These are phyloP conservation scores for Umimayanthus kanabou DNA, from an alignment of 92 coral and sea anemone genomes.

Conservation along the genomic window DNA sequence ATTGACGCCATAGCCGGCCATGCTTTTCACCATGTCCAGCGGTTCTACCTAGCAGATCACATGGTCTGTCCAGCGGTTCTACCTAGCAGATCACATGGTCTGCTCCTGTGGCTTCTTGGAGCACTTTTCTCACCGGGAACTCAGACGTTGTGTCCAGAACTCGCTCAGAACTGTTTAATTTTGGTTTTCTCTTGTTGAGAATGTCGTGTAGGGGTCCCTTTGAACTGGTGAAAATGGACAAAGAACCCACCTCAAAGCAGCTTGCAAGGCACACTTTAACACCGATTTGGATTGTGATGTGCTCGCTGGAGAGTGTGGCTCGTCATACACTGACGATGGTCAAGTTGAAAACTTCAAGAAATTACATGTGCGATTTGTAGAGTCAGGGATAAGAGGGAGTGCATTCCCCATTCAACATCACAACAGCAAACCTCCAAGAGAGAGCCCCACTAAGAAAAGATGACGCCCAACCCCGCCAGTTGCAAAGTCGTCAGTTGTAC, in stretches of 20 bases:
- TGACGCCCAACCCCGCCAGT: conserved; percentile 13
- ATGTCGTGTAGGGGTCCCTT: conserved; percentile 51
- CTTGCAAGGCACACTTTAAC: conserved; percentile 45
- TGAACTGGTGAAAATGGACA: conserved; percentile 49
- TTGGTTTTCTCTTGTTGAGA: not conserved
- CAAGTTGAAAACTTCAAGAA: conserved; percentile 30
- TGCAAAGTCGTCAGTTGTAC: conserved; percentile 31
- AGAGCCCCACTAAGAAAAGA: not conserved
- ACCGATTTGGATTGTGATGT: conserved; percentile 41
- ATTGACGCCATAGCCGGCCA: conserved; percentile 21
- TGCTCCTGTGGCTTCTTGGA: no score
- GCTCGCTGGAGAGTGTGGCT: conserved; percentile 58
- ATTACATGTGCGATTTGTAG: conserved; percentile 38
- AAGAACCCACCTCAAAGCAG: conserved; percentile 49
- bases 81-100: not conserved
- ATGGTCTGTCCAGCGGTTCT: not conserved
- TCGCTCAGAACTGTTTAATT: not conserved
- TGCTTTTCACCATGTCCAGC: conserved; percentile 25
- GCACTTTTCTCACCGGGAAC: no score
- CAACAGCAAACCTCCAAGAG: conserved; percentile 41
- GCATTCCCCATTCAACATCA: not conserved
- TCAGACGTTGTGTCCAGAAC: no score
- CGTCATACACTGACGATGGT: conserved; percentile 52
- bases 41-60: conserved; percentile 22
- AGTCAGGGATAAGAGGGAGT: conserved; percentile 11